Base-by-base conservation (phyloP, 2,113 vertebrate species). In the Gallinago jamesoni region DNA sequence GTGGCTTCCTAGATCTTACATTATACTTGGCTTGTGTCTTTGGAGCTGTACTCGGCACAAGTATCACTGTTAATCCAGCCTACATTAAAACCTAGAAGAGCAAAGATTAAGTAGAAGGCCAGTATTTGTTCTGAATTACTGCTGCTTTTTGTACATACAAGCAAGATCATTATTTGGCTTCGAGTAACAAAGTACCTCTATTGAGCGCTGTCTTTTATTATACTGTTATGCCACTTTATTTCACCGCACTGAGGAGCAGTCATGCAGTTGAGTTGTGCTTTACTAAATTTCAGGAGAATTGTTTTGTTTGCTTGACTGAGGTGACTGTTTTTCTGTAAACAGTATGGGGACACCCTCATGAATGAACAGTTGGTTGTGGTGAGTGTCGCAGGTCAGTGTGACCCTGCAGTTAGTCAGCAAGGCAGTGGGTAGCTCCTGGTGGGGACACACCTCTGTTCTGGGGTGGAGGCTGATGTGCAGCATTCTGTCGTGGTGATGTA, bases 401-500 rank as follows among this genome's bases (percentile, higher is more conserved):
- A 69, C 35, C 56, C 0, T 47, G 67, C 74, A 48, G 64, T 83
- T 75, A 47, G 84, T 90, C 59, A 78, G 82, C 60, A 79, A 24
- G 23, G 55, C 66, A 91, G 0, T 66, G 59, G 82, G 6, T 55
- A 21, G 47, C 77, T 86, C 60, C 11, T 74, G 73, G 30, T 73
- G 72, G 45, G 64, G 64, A 79, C 56, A 77, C 76, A 78, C 93
- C 84, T 92, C 89, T 53, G 0, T 57, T 83, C 33, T 81, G 0
- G 12, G 76, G 74, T 79, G 82, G 95, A 96, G 93, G 95, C 57
- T 62, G 96, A 92, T 84, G 52, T 0, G 2, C 93, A 60, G 2
- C 96, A 85, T 97, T 96, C 93, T 94, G 78, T 35, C 41, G 48
- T 39, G 72, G 41, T 97, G 87, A 95, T 64, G 77, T 89, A 28